These are phyloP conservation scores for Paramuricea clavata DNA, from an alignment of 92 coral and sea anemone species.

Conservation along the genomic window DNA sequence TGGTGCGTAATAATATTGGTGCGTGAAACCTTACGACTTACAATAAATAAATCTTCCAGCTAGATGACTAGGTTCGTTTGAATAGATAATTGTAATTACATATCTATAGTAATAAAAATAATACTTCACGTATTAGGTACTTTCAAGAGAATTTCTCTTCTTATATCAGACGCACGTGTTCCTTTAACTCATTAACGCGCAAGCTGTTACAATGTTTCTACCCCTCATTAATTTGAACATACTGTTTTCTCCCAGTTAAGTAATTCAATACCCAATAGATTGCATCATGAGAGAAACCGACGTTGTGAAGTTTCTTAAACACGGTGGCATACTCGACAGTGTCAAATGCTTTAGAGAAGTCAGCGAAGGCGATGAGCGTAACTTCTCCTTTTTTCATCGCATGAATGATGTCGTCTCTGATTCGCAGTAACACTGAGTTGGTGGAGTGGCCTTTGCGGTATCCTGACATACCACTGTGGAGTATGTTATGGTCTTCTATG, in stretches of 20 bases:
- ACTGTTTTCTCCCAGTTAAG: background rate
- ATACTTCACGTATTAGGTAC: no score
- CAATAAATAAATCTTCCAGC: no score
- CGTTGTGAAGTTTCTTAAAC: background rate
- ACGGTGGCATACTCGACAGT: background rate
- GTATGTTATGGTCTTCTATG: background rate
- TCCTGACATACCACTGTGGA: background rate
- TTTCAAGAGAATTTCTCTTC: no score
- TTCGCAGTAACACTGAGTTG: background rate
- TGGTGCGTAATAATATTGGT: no score
- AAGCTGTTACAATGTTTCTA: no score
- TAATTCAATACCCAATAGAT: background rate
- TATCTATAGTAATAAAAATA: no score
- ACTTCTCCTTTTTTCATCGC: background rate
- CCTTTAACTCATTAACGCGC: no score
- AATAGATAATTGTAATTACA: no score
- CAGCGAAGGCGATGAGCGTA: slow-evolving; percentile 3
- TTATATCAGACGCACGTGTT: no score
- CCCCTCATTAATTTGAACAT: background rate
- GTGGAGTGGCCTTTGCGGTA: background rate
- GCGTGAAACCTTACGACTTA: no score
- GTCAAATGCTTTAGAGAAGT: background rate
- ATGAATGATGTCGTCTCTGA: background rate
- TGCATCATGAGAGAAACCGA: background rate
- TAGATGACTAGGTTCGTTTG: no score